phyloP scores from a whole-genome alignment of 2,797 vertebrate genomes.

The Telmatherina bonti region DNA sequence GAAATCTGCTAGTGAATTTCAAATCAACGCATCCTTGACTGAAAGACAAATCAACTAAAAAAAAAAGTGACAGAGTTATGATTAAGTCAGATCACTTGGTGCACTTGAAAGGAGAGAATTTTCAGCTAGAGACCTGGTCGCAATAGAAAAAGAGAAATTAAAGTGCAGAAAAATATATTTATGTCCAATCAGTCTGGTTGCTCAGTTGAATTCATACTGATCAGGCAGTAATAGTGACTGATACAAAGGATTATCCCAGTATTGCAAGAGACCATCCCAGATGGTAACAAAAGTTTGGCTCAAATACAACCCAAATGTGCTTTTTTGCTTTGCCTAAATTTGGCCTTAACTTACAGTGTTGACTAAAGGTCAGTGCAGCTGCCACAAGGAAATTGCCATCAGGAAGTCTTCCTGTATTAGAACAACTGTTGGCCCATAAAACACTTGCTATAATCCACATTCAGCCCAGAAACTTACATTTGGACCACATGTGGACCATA shows the following conservation, averaged over 20 bases:
- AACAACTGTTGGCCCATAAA: no score
- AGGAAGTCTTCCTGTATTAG: no score
- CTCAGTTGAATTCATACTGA: background rate
- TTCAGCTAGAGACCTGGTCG: background rate
- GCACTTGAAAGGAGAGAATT: background rate
- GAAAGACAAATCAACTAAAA: background rate
- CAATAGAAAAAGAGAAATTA: background rate
- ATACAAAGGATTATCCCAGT: background rate
- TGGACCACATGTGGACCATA: no score
- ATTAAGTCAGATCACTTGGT: background rate
- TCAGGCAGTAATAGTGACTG: background rate
- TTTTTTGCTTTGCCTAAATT: no score
- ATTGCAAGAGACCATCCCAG: no score
- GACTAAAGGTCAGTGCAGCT: no score
- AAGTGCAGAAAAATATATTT: background rate
- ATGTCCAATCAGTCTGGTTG: background rate
- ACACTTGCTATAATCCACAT: no score
- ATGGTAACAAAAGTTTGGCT: background rate
- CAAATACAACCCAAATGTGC: no score
- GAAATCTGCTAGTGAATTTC: constrained; percentile 40
- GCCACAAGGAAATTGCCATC: no score
- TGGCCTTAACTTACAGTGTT: no score
- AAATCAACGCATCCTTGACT: background rate
- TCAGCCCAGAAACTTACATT: no score
- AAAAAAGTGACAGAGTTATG: background rate